These are phyloP conservation scores for Laticauda laticaudata DNA, from an alignment of 2,113 vertebrate species.

Conservation along the genomic window DNA sequence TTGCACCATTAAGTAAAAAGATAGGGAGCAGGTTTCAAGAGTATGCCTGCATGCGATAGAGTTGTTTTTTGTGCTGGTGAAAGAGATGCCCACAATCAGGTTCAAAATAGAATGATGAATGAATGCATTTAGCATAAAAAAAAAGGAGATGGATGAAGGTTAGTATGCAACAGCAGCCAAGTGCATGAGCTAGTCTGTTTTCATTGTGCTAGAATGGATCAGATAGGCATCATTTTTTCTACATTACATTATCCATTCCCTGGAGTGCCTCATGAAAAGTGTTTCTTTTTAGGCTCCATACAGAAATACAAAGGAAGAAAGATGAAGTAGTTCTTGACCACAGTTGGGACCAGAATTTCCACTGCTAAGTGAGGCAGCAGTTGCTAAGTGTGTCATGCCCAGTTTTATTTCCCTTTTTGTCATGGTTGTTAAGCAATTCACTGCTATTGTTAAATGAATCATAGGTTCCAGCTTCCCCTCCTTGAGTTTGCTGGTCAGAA, in stretches of 20 bases:
- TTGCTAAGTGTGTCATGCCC: neutral
- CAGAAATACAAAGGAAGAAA: neutral
- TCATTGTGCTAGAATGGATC: neutral
- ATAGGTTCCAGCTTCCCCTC: neutral
- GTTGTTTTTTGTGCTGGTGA: neutral
- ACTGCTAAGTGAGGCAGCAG: neutral
- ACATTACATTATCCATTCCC: neutral
- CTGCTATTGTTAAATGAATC: neutral
- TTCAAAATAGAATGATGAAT: neutral
- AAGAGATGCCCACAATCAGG: neutral
- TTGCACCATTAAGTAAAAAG: neutral
- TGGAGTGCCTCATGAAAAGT: neutral
- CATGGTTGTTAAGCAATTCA: neutral
- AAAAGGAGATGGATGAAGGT: neutral
- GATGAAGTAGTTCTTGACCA: neutral
- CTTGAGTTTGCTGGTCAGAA: neutral
- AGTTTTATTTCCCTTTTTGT: neutral
- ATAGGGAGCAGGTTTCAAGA: neutral
- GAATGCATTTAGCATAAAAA: neutral
- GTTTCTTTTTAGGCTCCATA: neutral
- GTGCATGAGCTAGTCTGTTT: neutral
- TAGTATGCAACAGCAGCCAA: neutral
- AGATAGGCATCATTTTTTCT: neutral
- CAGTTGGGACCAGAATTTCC: neutral
- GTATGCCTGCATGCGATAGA: neutral